These are phyloP conservation scores for Catonia carolina DNA, from an alignment of 2,888 invertebrate species.

Conservation along the genomic window DNA sequence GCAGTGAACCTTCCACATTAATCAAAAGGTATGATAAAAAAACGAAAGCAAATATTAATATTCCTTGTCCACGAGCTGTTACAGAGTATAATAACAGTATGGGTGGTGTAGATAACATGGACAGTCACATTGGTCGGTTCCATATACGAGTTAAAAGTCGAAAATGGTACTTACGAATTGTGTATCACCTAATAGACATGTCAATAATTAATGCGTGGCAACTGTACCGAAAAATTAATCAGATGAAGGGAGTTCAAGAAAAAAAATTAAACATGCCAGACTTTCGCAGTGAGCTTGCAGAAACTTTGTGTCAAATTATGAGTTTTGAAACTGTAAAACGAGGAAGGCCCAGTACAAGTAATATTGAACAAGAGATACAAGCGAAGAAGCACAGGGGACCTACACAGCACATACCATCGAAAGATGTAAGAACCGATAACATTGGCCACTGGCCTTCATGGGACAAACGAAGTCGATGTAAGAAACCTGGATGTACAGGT, in stretches of 20 bases:
- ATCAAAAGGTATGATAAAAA: conserved; percentile 30
- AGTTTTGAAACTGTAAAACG: not conserved
- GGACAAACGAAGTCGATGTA: not conserved
- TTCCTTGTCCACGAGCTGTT: conserved; percentile 36
- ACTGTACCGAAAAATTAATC: conserved; percentile 30
- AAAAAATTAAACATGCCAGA: conserved; percentile 5
- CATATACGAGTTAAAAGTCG: conserved; percentile 34
- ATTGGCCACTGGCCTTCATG: not conserved
- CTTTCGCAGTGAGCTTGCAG: not conserved
- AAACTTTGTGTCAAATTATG: not conserved
- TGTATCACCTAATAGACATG: conserved; percentile 31
- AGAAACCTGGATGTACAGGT: not conserved
- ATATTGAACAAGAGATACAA: not conserved
- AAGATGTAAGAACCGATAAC: not conserved
- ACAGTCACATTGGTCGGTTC: conserved; percentile 36
- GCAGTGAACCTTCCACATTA: conserved; percentile 31
- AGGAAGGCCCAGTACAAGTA: conserved; percentile 1
- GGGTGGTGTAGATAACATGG: conserved; percentile 36
- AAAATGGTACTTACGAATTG: conserved; percentile 37
- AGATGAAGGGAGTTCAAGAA: conserved; percentile 13
- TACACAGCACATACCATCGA: not conserved
- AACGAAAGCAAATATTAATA: conserved; percentile 24
- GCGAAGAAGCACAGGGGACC: not conserved
- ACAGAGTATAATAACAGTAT: conserved; percentile 36
- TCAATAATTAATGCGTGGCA: conserved; percentile 32